Conservation (phyloP, 2,113 vertebrate genomes). For the Peromyscus californicus region DNA sequence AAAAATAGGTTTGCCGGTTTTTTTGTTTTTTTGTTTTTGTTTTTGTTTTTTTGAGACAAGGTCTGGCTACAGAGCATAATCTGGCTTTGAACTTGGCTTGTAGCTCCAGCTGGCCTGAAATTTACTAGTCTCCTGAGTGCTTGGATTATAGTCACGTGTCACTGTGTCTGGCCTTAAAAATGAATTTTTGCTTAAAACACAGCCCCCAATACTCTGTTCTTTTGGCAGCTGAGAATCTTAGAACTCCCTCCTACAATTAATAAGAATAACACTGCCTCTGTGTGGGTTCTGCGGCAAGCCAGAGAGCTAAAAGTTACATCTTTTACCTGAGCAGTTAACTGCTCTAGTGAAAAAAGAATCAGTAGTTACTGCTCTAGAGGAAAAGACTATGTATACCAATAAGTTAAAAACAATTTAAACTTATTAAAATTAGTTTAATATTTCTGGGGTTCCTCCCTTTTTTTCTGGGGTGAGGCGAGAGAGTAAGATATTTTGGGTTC, state of each 20-base stretch:
- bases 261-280: not conserved
- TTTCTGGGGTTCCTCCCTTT: not conserved
- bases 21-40: not conserved
- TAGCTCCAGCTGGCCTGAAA: not conserved
- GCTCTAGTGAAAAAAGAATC: not conserved
- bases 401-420: slow-evolving; percentile 23
- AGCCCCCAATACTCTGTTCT: not conserved
- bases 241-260: not conserved
- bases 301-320: not conserved
- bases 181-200: slow-evolving; percentile 51
- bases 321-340: not conserved
- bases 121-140: not conserved
- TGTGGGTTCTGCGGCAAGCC: not conserved
- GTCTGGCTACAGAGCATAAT: not conserved
- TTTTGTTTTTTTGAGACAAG: not conserved
- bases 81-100: not conserved
- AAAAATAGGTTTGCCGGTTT: not conserved
- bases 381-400: not conserved
- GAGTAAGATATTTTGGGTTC: slow-evolving; percentile 10
- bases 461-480: not conserved
- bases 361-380: too few species aligned
- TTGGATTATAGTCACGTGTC: not conserved
- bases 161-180: not conserved
- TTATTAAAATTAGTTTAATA: slow-evolving; percentile 13
- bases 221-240: not conserved